Conservation (phyloP, 2,888 invertebrate genomes). For the Bunonema sp. region DNA sequence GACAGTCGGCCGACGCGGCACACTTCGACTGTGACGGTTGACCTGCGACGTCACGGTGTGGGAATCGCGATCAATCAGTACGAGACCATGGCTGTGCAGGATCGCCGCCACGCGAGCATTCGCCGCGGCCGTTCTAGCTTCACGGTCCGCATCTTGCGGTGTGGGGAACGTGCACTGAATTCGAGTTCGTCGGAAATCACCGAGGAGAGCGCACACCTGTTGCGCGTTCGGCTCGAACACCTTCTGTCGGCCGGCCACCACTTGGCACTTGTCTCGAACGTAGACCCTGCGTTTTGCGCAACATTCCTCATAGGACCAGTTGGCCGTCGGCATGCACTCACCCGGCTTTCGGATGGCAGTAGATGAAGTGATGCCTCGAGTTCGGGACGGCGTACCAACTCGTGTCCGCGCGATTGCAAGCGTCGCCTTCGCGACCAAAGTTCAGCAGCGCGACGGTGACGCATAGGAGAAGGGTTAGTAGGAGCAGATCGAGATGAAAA, state of each 20-base stretch:
- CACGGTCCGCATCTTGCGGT: too few relatives aligned
- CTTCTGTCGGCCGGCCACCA: constrained; percentile 4
- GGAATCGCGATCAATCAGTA: too few relatives aligned
- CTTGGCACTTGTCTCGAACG: constrained; percentile 7
- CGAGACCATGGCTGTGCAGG: too few relatives aligned
- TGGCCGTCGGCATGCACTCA: background rate
- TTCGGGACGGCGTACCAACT: constrained; percentile 9
- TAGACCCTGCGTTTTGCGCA: constrained; percentile 2
- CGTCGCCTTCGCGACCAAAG: constrained; percentile 9
- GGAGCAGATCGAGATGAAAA: too few relatives aligned
- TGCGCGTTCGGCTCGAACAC: constrained; percentile 5
- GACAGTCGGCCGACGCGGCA: constrained; percentile 3
- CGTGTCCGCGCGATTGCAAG: constrained; percentile 6
- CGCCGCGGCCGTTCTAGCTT: too few relatives aligned
- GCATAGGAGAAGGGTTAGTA: too few relatives aligned
- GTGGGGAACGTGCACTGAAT: too few relatives aligned
- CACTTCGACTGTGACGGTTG: constrained; percentile 5
- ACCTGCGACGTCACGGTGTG: too few relatives aligned
- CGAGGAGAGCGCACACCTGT: too few relatives aligned
- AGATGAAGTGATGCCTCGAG: constrained; percentile 8
- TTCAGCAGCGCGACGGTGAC: too few relatives aligned
- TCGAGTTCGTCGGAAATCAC: too few relatives aligned
- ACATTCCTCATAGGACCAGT: background rate
- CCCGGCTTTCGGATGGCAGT: constrained; percentile 10
- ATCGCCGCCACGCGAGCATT: too few relatives aligned